These are phyloP conservation scores for Chrysina gloriosa DNA, from an alignment of 2,888 invertebrate species.

Conservation along the genomic window DNA sequence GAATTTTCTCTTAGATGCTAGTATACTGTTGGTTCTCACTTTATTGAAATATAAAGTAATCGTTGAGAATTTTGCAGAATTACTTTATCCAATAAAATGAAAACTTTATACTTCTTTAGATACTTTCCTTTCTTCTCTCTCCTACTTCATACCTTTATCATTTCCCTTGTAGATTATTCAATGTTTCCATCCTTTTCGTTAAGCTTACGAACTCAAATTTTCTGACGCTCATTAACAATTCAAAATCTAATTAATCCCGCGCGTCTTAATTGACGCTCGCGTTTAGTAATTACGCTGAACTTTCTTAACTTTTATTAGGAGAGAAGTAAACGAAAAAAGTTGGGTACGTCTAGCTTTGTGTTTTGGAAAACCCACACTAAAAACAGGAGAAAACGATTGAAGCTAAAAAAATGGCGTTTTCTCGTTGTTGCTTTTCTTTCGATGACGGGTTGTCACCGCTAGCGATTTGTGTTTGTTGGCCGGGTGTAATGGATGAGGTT, in stretches of 20 bases:
- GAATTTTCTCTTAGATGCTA: too few species aligned
- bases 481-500: not conserved
- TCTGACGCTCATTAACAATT: conserved; percentile 39
- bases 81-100: conserved; percentile 28
- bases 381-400: not conserved
- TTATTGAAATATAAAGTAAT: conserved; percentile 22
- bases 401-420: not conserved
- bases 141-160: not conserved
- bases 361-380: not conserved
- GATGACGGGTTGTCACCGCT: not conserved
- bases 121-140: conserved; percentile 15
- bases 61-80: conserved; percentile 17
- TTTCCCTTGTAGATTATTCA: conserved; percentile 9
- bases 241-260: conserved; percentile 33
- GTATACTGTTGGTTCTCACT: too few species aligned
- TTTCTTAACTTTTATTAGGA: conserved; percentile 31
- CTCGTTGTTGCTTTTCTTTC: not conserved
- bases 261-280: conserved; percentile 29
- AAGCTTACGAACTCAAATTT: conserved; percentile 20
- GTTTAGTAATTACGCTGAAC: conserved; percentile 34
- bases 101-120: conserved; percentile 28
- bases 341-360: not conserved
- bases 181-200: conserved; percentile 14
- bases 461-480: not conserved
- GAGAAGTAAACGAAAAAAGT: not conserved